phyloP scores from a whole-genome alignment of 2,888 invertebrate species.

The Drosophila nr. medialis region DNA sequence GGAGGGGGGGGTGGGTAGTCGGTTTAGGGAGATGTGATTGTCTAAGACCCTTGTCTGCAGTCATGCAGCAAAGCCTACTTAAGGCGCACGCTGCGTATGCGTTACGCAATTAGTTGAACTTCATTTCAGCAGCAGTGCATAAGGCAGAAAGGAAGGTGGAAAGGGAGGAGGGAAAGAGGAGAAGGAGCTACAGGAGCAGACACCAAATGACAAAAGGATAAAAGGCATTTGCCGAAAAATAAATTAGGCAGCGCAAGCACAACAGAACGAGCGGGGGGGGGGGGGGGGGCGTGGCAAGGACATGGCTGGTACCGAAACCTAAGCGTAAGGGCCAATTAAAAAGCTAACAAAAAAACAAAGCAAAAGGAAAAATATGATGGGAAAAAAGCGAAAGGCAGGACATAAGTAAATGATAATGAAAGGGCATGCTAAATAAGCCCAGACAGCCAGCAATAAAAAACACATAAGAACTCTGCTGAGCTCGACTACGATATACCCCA shows the following conservation, averaged over 20 bases:
- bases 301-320: slow-evolving; percentile 54
- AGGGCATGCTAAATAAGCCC: slow-evolving; percentile 50
- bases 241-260: slow-evolving; percentile 63
- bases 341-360: slow-evolving; percentile 40
- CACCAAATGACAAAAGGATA: slow-evolving; percentile 73
- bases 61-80: slow-evolving; percentile 69
- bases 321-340: slow-evolving; percentile 76
- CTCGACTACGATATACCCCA: background rate
- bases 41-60: slow-evolving; percentile 54
- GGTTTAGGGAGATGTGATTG: slow-evolving; percentile 11
- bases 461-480: background rate
- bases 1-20: background rate
- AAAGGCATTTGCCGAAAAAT: slow-evolving; percentile 68
- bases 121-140: slow-evolving; percentile 33
- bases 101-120: slow-evolving; percentile 76
- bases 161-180: background rate
- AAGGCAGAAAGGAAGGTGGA: background rate
- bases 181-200: background rate
- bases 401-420: slow-evolving; percentile 48
- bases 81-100: slow-evolving; percentile 73
- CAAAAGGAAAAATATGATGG: background rate
- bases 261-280: background rate
- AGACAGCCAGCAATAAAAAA: slow-evolving; percentile 37
- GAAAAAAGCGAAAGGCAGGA: slow-evolving; percentile 31
- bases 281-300: slow-evolving; percentile 9